Evolutionary conservation across 2,888 invertebrate genomes (phyloP).

Genomic region (Ophioninae sp.): DNA sequence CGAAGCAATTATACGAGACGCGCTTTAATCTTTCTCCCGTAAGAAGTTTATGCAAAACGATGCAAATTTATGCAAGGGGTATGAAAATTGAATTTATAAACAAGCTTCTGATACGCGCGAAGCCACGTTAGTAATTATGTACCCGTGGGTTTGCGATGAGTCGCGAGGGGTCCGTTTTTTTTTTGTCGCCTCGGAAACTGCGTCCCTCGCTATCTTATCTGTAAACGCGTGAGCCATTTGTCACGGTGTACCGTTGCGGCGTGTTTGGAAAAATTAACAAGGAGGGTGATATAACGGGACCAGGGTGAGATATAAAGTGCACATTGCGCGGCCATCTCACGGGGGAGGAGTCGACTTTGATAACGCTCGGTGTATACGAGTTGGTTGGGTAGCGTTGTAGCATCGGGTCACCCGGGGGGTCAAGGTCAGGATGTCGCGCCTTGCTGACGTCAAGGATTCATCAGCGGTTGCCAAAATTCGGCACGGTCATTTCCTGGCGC

Average conservation of each 20-base stretch:
- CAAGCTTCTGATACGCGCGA: neutral
- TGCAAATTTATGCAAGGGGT: neutral
- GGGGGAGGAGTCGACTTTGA: constrained; percentile 51
- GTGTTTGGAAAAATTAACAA: constrained; percentile 32
- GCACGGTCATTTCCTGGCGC: neutral
- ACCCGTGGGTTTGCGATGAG: neutral
- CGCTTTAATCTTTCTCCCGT: neutral
- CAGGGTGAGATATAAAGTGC: constrained; percentile 2
- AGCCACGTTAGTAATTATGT: neutral
- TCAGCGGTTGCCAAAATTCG: constrained; percentile 14
- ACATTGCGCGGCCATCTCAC: constrained; percentile 26
- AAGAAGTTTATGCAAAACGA: neutral
- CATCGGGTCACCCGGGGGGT: constrained; percentile 64
- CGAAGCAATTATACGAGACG: neutral
- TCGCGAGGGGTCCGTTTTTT: neutral
- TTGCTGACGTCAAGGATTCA: constrained; percentile 56
- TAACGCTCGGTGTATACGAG: constrained; percentile 30
- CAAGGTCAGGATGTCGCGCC: constrained; percentile 46
- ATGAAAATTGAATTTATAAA: neutral
- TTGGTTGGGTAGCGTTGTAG: constrained; percentile 32
- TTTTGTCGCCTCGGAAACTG: neutral
- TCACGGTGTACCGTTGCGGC: neutral
- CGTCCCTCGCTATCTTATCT: neutral
- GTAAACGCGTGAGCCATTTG: neutral
- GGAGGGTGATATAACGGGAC: constrained; percentile 22